Base-by-base conservation (phyloP, 2,888 invertebrate species). In the Mellilla xanthometata region DNA sequence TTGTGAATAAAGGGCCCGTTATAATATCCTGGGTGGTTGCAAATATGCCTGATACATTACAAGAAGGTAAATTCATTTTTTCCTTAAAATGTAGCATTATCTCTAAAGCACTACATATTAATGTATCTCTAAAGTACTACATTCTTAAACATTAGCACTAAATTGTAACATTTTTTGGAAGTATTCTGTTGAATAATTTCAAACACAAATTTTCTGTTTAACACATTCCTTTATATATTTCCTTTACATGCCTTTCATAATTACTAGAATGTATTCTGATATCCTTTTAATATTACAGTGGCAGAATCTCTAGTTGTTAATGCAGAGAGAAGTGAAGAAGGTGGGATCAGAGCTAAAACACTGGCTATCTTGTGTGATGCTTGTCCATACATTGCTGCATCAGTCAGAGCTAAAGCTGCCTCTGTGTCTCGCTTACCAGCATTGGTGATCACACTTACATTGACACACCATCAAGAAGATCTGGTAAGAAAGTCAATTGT, bases 11-110 rank as follows among this genome's bases (percentile, higher is more conserved):
- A 82, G 98, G 98, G 0, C 93, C 96, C 7, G 93, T 94, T 57
- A 95, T 99, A 48, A 95, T 98, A 62, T 97, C 97, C 64, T 94
- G 97, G 85, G 91, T 98, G 54, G 95, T 98, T 1, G 97, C 98
- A 0, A 99, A 99, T 76, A 96, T 96, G 88, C 98, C 98, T 1
- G 98, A 98, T 72, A 95, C 95, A 61, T 96, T 98, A 74, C 93
- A 94, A 68, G 98, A 98, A 92, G 95, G 95, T 95, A 68, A 55
- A 39, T 41, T 32, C 23, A 35, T 8, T 2, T 15, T 5, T n/a
- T n/a, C n/a, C n/a, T n/a, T n/a, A n/a, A n/a, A n/a, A n/a, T n/a
- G n/a, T n/a, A n/a, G n/a, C n/a, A n/a, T n/a, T n/a, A n/a, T n/a
- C n/a, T n/a, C n/a, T n/a, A n/a, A n/a, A n/a, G n/a, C n/a, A 19